Evolutionary conservation across 2,888 invertebrate genomes (phyloP).

Genomic region (Prosapia bicincta): DNA sequence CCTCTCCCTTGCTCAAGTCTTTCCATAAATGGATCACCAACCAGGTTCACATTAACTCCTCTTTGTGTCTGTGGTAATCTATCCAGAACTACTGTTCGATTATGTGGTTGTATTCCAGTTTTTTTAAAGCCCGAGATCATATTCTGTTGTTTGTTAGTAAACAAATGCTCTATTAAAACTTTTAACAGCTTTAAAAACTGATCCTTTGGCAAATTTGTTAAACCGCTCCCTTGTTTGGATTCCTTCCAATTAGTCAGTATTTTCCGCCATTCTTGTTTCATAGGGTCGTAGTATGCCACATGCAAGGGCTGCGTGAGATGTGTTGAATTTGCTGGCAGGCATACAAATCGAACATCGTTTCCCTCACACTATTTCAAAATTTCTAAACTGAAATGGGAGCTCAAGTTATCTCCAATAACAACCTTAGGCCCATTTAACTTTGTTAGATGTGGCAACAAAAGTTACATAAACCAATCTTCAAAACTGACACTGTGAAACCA

Average conservation of each 20-base stretch:
- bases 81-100: neutral
- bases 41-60: neutral
- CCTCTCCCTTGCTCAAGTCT: neutral
- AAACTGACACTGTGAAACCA: conserved; percentile 28
- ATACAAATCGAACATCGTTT: neutral
- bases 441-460: conserved; percentile 8
- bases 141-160: neutral
- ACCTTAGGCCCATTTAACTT: conserved; percentile 37
- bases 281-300: neutral
- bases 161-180: neutral
- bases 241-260: neutral
- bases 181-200: neutral
- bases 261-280: neutral
- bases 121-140: neutral
- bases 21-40: neutral
- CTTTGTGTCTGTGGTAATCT: neutral
- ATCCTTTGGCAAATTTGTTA: neutral
- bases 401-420: neutral
- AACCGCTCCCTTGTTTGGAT: neutral
- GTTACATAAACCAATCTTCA: conserved; percentile 21
- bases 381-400: neutral
- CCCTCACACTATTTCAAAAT: neutral
- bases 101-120: neutral
- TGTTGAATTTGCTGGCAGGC: conserved; percentile 7
- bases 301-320: conserved; percentile 9